Evolutionary conservation across 2,113 vertebrate species (phyloP).

Genomic region (Cololabis saira): DNA sequence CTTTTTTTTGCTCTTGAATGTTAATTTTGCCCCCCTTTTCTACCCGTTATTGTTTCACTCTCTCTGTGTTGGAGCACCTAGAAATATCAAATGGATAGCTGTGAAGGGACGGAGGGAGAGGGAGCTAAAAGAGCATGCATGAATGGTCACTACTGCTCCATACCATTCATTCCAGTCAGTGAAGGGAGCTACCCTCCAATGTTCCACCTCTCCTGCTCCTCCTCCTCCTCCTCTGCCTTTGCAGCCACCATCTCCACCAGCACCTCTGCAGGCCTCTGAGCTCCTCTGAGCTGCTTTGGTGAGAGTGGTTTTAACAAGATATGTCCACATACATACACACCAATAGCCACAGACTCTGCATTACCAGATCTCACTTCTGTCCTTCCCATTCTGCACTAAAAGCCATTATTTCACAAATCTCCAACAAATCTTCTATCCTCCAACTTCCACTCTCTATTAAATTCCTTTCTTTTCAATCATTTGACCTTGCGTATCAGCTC

Average conservation of each 20-base stretch:
- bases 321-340: slow-evolving; percentile 1
- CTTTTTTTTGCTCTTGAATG: background rate
- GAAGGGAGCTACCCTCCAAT: slow-evolving; percentile 58
- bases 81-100: slow-evolving; percentile 36
- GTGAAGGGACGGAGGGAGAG: slow-evolving; percentile 18
- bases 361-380: background rate
- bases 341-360: background rate
- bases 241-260: slow-evolving; percentile 41
- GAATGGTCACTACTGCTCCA: slow-evolving; percentile 78
- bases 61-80: slow-evolving; percentile 2
- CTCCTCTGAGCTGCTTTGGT: slow-evolving; percentile 46
- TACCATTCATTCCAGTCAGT: slow-evolving; percentile 83
- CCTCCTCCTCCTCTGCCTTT: slow-evolving; percentile 15
- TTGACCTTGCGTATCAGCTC: slow-evolving; percentile 16
- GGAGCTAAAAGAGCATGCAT: slow-evolving; percentile 76
- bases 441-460: background rate
- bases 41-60: background rate
- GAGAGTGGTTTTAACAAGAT: slow-evolving; percentile 57
- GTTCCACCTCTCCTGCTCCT: slow-evolving; percentile 32
- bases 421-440: slow-evolving; percentile 2
- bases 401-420: slow-evolving; percentile 58
- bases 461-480: slow-evolving; percentile 22
- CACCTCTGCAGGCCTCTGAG: slow-evolving; percentile 54
- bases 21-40: background rate
- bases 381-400: slow-evolving; percentile 37